Conservation (phyloP, 2,113 vertebrate species). For the Coturnix japonica region DNA sequence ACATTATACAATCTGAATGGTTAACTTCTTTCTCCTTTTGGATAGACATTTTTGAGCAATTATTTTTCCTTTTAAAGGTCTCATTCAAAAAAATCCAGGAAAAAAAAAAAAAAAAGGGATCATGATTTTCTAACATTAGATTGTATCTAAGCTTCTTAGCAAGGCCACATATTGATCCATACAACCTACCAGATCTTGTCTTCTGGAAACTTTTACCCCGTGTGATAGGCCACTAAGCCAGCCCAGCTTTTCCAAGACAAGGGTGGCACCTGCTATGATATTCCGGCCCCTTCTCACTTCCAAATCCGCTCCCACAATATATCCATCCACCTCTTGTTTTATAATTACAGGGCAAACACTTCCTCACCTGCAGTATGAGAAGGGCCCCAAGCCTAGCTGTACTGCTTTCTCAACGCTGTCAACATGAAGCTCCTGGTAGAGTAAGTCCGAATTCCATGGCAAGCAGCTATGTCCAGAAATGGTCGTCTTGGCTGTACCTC, state of each 20-base stretch:
- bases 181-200: not conserved
- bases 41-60: not conserved
- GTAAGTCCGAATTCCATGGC: constrained; percentile 89
- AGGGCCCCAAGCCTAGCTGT: constrained; percentile 84
- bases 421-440: constrained; percentile 84
- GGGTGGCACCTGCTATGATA: not conserved
- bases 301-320: not conserved
- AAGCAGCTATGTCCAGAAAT: constrained; percentile 84
- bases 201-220: not conserved
- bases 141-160: not conserved
- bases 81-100: not conserved
- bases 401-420: constrained; percentile 68
- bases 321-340: no score
- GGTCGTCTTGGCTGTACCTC: constrained; percentile 78
- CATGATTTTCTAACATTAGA: not conserved
- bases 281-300: not conserved
- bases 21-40: not conserved
- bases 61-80: not conserved
- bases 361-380: constrained; percentile 91
- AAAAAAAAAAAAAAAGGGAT: not conserved
- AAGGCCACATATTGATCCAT: not conserved
- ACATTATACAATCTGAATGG: not conserved
- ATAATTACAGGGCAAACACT: not conserved
- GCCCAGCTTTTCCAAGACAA: not conserved
- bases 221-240: not conserved